phyloP scores from a whole-genome alignment of 2,113 vertebrate species.

The Thamnaconus septentrionalis region DNA sequence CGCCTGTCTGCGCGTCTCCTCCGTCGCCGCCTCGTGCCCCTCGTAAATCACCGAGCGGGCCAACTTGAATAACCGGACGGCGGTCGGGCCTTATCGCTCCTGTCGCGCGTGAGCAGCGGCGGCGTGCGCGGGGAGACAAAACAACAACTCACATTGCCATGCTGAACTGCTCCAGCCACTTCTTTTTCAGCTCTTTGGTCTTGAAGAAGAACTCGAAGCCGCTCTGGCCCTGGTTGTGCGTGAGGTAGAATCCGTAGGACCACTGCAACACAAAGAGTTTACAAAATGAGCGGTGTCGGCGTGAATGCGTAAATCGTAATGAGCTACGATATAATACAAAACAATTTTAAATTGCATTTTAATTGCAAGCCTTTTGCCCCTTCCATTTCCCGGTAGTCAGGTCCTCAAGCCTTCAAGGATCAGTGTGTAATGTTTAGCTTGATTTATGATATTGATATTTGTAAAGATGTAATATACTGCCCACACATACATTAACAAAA shows the following conservation, averaged over 20 bases:
- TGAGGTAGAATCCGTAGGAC: constrained; percentile 99
- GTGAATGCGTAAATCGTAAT: no score
- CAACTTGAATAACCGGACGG: constrained; percentile 55
- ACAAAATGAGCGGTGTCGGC: no score
- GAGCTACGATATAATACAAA: no score
- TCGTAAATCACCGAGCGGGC: constrained; percentile 19
- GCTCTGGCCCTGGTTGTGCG: constrained; percentile 92
- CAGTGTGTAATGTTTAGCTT: no score
- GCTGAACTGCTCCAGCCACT: constrained; percentile 97
- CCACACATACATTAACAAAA: no score
- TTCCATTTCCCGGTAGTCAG: no score
- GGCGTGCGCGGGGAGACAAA: background rate
- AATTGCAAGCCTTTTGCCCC: no score
- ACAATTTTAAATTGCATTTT: no score
- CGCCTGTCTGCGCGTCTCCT: no score
- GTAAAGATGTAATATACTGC: no score
- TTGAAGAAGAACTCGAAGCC: constrained; percentile 98
- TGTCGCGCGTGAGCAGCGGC: background rate
- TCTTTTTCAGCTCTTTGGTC: constrained; percentile 99
- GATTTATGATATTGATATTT: no score
- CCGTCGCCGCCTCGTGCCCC: background rate
- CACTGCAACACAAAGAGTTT: constrained; percentile 76
- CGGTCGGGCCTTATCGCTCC: constrained; percentile 3
- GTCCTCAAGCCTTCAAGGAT: no score
- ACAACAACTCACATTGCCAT: constrained; percentile 94